phyloP scores from a whole-genome alignment of 2,888 invertebrate genomes.

The Gari tellinella region DNA sequence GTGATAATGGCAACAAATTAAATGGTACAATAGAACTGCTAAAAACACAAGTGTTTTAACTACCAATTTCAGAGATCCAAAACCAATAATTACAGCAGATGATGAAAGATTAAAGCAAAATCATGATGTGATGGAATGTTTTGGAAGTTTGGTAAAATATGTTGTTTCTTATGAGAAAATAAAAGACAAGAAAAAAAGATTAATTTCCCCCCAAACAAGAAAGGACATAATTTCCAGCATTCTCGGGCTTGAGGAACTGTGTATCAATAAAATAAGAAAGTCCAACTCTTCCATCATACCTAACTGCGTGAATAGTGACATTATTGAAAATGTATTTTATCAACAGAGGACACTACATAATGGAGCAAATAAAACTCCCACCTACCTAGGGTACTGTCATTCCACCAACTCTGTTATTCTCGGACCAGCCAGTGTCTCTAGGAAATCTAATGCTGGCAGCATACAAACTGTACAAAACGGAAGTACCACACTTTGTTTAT shows the following conservation, averaged over 20 bases:
- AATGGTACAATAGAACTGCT: too few relatives aligned
- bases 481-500: too few relatives aligned
- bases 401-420: slow-evolving; percentile 14
- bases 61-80: too few relatives aligned
- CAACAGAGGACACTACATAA: slow-evolving; percentile 21
- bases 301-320: slow-evolving; percentile 21
- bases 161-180: neutral
- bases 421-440: slow-evolving; percentile 12
- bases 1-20: too few relatives aligned
- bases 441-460: slow-evolving; percentile 27
- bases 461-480: too few relatives aligned
- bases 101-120: too few relatives aligned
- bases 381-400: slow-evolving; percentile 2
- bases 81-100: too few relatives aligned
- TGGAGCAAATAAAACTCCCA: slow-evolving; percentile 15
- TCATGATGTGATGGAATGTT: too few relatives aligned
- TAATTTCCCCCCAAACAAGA: neutral
- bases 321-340: slow-evolving; percentile 22
- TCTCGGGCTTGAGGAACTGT: slow-evolving; percentile 1
- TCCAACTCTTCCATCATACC: neutral
- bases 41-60: too few relatives aligned
- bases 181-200: neutral
- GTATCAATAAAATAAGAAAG: neutral
- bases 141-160: neutral
- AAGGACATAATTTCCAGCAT: neutral